Percentiles rank a stretch among this genome's conserved stretches.
phyloP scores from a whole-genome alignment of 2,797 vertebrate species.

The Lerista edwardsae region DNA sequence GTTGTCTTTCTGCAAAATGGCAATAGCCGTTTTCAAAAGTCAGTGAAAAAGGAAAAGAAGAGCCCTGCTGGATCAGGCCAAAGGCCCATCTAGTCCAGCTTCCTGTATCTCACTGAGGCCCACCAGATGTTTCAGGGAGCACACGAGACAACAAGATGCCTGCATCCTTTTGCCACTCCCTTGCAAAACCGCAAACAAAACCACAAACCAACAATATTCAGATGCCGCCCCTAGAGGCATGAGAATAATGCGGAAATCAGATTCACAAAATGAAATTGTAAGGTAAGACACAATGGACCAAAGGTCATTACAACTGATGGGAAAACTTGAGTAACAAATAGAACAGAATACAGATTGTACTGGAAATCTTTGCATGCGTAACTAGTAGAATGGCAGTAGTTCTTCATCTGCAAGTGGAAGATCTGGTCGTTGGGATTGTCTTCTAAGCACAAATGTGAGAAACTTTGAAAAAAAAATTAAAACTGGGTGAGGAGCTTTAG shows the following conservation, averaged over 20 bases:
- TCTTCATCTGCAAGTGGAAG: not conserved
- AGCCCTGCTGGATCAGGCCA: too few relatives aligned
- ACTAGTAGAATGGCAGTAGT: not conserved
- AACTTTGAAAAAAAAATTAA: not conserved
- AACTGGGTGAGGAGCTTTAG: not conserved
- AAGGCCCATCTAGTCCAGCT: too few relatives aligned
- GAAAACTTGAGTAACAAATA: not conserved
- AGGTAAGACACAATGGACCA: not conserved
- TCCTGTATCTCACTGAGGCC: too few relatives aligned
- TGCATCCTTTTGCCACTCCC: too few relatives aligned
- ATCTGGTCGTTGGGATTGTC: not conserved
- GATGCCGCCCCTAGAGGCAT: not conserved
- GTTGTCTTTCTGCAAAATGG: not conserved
- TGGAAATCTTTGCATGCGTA: not conserved
- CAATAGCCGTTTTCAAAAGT: not conserved
- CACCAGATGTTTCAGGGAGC: too few relatives aligned
- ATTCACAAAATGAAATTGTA: not conserved
- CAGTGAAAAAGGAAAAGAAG: not conserved
- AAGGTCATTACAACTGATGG: not conserved
- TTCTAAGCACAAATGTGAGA: not conserved
- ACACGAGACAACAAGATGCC: too few relatives aligned
- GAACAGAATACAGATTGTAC: too few relatives aligned
- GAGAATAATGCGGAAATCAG: not conserved
- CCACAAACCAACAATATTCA: too few relatives aligned
- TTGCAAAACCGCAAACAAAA: too few relatives aligned